Conservation (phyloP, 2,797 vertebrate species). For the Valencia hispanica region DNA sequence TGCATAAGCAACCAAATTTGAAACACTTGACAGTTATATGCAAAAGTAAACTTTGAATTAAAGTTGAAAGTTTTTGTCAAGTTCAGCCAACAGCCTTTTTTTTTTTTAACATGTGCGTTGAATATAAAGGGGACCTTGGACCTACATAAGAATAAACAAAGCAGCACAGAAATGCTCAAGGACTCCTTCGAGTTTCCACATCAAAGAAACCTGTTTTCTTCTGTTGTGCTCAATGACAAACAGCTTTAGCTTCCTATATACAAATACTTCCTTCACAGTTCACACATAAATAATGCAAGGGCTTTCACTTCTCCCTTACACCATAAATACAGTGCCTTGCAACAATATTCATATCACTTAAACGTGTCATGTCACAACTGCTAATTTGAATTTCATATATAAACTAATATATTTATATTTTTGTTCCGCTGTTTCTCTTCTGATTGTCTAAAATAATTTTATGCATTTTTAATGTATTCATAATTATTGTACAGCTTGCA, state of each 20-base stretch:
- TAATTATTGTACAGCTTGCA: too few species aligned
- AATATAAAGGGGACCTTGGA: conserved; percentile 42
- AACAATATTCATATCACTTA: not conserved
- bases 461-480: too few species aligned
- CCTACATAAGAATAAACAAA: conserved; percentile 28
- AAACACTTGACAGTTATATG: not conserved
- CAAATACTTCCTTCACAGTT: conserved; percentile 45
- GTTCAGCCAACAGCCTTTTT: conserved; percentile 48
- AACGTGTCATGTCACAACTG: not conserved
- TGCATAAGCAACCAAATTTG: not conserved
- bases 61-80: conserved; percentile 7
- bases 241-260: conserved; percentile 31
- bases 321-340: not conserved
- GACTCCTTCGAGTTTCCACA: conserved; percentile 28
- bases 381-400: not conserved
- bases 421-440: too few species aligned
- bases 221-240: conserved; percentile 39
- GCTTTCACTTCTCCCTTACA: conserved; percentile 21
- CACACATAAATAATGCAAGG: conserved; percentile 42
- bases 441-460: too few species aligned
- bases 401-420: too few species aligned
- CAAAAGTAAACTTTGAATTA: not conserved
- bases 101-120: conserved; percentile 13
- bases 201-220: conserved; percentile 45
- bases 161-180: conserved; percentile 34